Evolutionary conservation across 1,140 invertebrate species (phyloP).

Genomic region (Pteromalus puparum): DNA sequence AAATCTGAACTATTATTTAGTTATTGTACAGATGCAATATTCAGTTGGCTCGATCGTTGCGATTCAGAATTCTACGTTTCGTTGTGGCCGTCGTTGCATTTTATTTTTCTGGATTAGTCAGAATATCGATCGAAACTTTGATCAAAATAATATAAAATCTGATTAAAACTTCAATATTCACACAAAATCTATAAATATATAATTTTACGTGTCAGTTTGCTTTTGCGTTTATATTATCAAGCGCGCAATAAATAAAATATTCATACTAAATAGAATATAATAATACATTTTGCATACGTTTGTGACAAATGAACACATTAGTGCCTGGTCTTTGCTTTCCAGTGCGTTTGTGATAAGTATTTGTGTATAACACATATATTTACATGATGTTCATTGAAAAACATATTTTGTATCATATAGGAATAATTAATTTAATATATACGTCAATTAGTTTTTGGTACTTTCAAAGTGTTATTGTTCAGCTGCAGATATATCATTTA

Average conservation of each 20-base stretch:
- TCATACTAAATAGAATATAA: background rate
- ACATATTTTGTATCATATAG: too few species aligned
- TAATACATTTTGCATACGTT: background rate
- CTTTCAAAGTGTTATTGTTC: conserved; percentile 19
- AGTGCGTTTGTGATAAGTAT: too few species aligned
- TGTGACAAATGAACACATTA: too few species aligned
- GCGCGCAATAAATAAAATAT: background rate
- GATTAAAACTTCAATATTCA: too few species aligned
- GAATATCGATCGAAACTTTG: too few species aligned
- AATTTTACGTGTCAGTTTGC: background rate
- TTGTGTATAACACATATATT: too few species aligned
- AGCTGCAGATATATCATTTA: background rate
- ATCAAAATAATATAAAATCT: too few species aligned
- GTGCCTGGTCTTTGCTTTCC: too few species aligned
- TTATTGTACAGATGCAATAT: background rate
- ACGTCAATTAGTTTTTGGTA: background rate
- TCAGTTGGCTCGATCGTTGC: background rate
- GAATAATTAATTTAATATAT: too few species aligned
- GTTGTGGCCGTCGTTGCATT: conserved; percentile 1
- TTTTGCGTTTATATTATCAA: background rate
- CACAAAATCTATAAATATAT: too few species aligned
- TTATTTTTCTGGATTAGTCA: too few species aligned
- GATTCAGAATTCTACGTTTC: background rate
- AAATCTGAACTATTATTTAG: background rate
- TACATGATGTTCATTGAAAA: too few species aligned